Evolutionary conservation across 2,797 vertebrate genomes (phyloP).

Genomic region (Choloepus didactylus): DNA sequence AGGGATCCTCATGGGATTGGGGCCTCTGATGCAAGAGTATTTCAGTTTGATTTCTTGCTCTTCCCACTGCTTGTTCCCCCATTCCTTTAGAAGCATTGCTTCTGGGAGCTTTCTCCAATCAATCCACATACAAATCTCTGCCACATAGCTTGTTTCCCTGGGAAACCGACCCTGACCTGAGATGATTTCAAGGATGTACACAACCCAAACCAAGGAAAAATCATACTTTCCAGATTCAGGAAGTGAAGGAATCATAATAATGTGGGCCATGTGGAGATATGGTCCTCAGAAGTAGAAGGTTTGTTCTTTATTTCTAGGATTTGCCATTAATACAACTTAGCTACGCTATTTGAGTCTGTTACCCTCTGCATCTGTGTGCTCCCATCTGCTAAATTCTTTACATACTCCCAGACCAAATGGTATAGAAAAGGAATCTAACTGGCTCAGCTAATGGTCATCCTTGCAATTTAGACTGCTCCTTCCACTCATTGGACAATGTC

Average conservation of each 20-base stretch:
- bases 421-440: neutral
- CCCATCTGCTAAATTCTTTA: neutral
- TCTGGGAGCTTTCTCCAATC: neutral
- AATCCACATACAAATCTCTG: neutral
- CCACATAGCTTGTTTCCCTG: neutral
- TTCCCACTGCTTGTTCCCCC: neutral
- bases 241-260: neutral
- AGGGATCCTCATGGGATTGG: neutral
- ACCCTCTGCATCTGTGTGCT: neutral
- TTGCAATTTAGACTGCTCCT: neutral
- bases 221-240: neutral
- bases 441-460: neutral
- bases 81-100: neutral
- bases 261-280: rapidly evolving
- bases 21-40: neutral
- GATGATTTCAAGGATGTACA: neutral
- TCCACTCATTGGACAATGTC: neutral
- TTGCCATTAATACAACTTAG: neutral
- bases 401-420: neutral
- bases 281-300: neutral
- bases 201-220: neutral
- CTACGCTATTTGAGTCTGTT: neutral
- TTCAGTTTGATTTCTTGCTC: neutral
- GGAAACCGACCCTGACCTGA: neutral
- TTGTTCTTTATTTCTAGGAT: neutral